Percentiles rank a stretch among this genome's conserved stretches.
Evolutionary conservation across 2,797 vertebrate genomes (phyloP).

Genomic region (Sternarchorhynchus goeldii): DNA sequence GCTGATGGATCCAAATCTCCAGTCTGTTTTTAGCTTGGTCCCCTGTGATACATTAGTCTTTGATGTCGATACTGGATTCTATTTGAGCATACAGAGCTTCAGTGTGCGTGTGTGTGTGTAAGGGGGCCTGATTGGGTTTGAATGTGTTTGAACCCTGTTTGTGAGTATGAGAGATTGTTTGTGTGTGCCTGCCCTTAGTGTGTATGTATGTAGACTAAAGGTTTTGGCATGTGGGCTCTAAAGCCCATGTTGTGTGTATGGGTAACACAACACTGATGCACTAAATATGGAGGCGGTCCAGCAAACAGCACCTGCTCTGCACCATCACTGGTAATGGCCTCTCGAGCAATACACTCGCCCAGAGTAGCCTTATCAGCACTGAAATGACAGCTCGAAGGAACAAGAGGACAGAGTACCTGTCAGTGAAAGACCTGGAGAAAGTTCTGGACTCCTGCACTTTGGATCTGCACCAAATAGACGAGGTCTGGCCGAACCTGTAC

Average conservation of each 20-base stretch:
- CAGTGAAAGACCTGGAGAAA: conserved; percentile 79
- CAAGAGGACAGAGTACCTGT: conserved; percentile 71
- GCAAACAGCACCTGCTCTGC: conserved; percentile 75
- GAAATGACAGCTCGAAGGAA: conserved; percentile 67
- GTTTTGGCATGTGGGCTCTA: conserved; percentile 59
- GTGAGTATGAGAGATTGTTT: neutral
- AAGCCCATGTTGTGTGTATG: conserved; percentile 17
- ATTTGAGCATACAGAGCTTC: too few relatives aligned
- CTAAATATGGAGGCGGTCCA: conserved; percentile 75
- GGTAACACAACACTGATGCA: conserved; percentile 67
- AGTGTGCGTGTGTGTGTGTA: too few relatives aligned
- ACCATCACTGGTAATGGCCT: conserved; percentile 65
- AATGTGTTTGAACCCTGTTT: neutral
- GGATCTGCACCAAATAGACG: conserved; percentile 76
- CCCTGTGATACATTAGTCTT: too few relatives aligned
- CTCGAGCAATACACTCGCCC: conserved; percentile 45
- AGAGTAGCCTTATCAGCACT: conserved; percentile 28
- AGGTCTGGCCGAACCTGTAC: conserved; percentile 81
- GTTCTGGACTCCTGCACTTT: conserved; percentile 80
- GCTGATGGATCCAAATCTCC: too few relatives aligned
- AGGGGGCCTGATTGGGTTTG: too few relatives aligned
- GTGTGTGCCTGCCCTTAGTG: neutral
- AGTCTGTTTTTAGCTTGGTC: too few relatives aligned
- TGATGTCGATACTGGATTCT: too few relatives aligned
- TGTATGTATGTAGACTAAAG: conserved; percentile 9